Conservation (phyloP, 1,140 invertebrate genomes). For the Xylocopa sonorina region DNA sequence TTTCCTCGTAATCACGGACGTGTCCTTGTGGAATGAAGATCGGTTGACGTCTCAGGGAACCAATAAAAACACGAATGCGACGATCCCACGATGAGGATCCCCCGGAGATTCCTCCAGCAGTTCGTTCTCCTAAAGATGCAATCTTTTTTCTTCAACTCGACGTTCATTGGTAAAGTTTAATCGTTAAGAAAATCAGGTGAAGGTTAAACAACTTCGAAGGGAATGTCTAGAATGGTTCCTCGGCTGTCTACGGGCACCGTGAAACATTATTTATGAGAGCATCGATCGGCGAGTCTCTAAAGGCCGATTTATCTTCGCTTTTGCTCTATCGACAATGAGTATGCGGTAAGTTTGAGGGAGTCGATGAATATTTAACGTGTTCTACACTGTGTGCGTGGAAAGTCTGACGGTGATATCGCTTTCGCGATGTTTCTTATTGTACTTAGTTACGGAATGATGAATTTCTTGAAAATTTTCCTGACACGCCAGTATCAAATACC, state of each 20-base stretch:
- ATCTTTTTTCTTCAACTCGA: background rate
- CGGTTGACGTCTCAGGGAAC: constrained; percentile 14
- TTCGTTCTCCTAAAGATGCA: background rate
- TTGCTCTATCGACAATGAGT: constrained; percentile 33
- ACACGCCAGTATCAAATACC: background rate
- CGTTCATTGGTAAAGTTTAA: background rate
- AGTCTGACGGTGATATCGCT: background rate
- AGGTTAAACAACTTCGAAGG: background rate
- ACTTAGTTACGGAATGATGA: background rate
- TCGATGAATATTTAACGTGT: constrained; percentile 57
- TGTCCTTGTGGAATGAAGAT: constrained; percentile 36
- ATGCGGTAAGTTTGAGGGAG: constrained; percentile 22
- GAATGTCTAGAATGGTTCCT: constrained; percentile 19
- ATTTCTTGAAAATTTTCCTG: constrained; percentile 1
- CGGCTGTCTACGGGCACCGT: background rate
- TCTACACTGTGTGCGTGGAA: background rate
- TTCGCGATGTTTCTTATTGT: background rate
- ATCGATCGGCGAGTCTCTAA: constrained; percentile 19
- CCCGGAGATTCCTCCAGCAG: background rate
- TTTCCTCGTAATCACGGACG: constrained; percentile 47
- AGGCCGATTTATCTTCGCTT: constrained; percentile 37
- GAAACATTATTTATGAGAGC: constrained; percentile 39
- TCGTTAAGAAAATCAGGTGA: background rate
- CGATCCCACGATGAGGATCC: background rate
- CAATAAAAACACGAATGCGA: constrained; percentile 37